phyloP scores from a whole-genome alignment of 2,113 vertebrate genomes.

The Onychostruthus taczanowskii region DNA sequence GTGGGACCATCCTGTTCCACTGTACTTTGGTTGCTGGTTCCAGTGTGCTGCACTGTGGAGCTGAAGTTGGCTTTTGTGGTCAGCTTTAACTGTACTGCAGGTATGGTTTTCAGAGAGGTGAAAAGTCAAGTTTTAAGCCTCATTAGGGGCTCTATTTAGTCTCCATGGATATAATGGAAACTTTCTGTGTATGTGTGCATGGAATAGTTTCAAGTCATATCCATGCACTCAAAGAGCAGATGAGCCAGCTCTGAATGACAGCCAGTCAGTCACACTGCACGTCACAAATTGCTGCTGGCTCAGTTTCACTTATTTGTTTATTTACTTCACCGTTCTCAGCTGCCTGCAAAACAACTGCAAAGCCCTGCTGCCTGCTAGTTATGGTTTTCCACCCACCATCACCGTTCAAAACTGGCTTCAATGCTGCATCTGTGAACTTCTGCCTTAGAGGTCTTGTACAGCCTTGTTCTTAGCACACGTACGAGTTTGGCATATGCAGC shows the following conservation, averaged over 20 bases:
- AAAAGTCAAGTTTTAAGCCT: background rate
- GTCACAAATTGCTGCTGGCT: conserved; percentile 50
- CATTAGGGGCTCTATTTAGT: background rate
- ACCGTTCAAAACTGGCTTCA: background rate
- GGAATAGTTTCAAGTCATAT: conserved; percentile 1
- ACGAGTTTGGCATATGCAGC: background rate
- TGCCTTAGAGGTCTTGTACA: background rate
- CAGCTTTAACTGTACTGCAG: background rate
- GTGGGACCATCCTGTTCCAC: background rate
- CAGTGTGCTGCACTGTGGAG: rapidly evolving
- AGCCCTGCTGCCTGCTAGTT: background rate
- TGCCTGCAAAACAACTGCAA: conserved; percentile 51
- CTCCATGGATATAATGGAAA: conserved; percentile 38
- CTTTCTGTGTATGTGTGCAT: background rate
- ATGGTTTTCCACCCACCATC: background rate
- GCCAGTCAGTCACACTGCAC: conserved; percentile 27
- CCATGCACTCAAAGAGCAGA: conserved; percentile 27
- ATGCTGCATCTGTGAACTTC: background rate
- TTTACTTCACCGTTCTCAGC: conserved; percentile 19
- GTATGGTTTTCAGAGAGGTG: background rate
- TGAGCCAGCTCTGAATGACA: conserved; percentile 44
- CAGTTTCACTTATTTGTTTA: conserved; percentile 48
- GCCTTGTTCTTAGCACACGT: background rate
- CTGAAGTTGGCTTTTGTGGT: background rate
- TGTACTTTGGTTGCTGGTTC: background rate